Evolutionary conservation across 2,888 invertebrate species (phyloP).

Genomic region (Mylabris sibirica): DNA sequence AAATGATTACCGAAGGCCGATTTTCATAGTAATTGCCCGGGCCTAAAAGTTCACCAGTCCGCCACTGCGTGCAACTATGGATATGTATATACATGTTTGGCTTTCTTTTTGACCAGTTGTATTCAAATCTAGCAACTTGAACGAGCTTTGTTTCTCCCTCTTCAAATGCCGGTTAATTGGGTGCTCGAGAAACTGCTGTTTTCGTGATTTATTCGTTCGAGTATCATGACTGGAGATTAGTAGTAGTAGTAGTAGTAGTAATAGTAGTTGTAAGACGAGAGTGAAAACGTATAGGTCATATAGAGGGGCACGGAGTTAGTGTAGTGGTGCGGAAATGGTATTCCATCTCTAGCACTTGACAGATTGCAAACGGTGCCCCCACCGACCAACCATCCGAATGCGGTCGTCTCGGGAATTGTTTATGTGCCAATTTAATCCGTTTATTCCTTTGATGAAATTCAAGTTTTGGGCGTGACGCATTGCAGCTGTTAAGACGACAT

Average conservation of each 20-base stretch:
- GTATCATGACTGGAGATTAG: constrained; percentile 34
- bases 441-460: constrained; percentile 46
- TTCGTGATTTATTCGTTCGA: constrained; percentile 34
- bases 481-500: constrained; percentile 47
- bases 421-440: constrained; percentile 43
- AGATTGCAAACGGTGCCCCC: constrained; percentile 30
- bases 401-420: constrained; percentile 35
- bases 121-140: background rate
- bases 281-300: constrained; percentile 17
- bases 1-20: no score
- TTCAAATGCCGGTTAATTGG: constrained; percentile 38
- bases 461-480: constrained; percentile 46
- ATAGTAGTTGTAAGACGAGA: constrained; percentile 15
- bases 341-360: constrained; percentile 25
- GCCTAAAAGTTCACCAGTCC: no score
- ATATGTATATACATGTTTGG: no score
- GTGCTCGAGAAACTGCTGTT: constrained; percentile 30
- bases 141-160: background rate
- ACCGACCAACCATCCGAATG: constrained; percentile 1
- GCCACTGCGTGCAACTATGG: no score
- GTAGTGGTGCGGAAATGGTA: constrained; percentile 24
- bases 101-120: background rate
- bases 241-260: constrained; percentile 20
- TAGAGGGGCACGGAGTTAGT: constrained; percentile 11
- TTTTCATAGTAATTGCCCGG: no score